Conservation (phyloP, 2,888 invertebrate species). For the Embidobia sp. region DNA sequence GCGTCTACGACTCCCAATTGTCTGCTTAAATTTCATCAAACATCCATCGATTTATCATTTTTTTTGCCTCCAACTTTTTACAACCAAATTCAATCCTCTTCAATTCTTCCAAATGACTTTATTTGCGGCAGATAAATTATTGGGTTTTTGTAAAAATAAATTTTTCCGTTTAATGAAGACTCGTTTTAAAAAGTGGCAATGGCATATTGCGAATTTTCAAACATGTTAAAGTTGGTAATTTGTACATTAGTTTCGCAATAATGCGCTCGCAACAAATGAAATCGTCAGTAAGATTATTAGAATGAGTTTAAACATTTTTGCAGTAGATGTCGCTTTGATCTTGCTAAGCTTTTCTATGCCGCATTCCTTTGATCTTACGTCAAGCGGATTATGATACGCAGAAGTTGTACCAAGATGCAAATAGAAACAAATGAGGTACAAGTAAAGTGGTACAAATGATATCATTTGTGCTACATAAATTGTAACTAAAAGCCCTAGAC, state of each 20-base stretch:
- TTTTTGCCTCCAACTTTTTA: too few species aligned
- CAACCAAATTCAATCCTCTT: too few species aligned
- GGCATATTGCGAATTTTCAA: too few species aligned
- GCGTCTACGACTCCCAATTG: too few species aligned
- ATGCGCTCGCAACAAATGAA: not conserved
- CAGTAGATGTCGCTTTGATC: conserved; percentile 27
- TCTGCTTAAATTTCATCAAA: too few species aligned
- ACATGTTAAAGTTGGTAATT: not conserved
- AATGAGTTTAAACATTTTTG: conserved; percentile 23
- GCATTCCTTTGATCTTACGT: conserved; percentile 51
- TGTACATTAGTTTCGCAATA: not conserved
- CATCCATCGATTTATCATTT: too few species aligned
- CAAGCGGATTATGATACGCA: conserved; percentile 42
- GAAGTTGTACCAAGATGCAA: conserved; percentile 39
- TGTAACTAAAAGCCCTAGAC: conserved; percentile 2
- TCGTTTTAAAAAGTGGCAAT: too few species aligned
- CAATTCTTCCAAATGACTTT: too few species aligned
- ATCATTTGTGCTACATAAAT: conserved; percentile 19
- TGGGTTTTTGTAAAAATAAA: too few species aligned
- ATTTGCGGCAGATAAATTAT: too few species aligned
- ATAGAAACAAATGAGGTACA: conserved; percentile 46
- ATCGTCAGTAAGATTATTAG: conserved; percentile 15
- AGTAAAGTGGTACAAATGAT: conserved; percentile 32
- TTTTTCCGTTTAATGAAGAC: too few species aligned
- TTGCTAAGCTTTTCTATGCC: conserved; percentile 12